Base-by-base conservation (phyloP, 2,888 invertebrate species). In the Hedya salicella region DNA sequence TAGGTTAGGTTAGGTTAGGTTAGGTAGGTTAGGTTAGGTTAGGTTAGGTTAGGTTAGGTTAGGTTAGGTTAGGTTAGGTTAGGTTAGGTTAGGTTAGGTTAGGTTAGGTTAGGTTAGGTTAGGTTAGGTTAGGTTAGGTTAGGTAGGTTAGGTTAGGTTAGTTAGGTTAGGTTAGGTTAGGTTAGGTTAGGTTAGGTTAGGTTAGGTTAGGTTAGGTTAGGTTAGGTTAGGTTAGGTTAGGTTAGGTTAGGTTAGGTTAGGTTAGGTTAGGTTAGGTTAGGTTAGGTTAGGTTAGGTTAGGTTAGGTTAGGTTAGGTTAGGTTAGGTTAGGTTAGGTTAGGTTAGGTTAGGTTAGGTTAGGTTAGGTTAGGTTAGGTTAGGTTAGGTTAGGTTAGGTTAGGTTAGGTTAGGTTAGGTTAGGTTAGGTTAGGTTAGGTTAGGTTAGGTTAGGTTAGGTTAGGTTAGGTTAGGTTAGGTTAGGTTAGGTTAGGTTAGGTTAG, bases 11-110 rank as follows among this genome's bases (percentile, higher is more conserved):
- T 62, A 59, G 40, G 40, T 40, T 40, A 40, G 40, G 40, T 40
- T 40, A 40, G 40, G 40, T 40, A 40, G 40, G 40, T 40, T 40
- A 40, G 40, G 40, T 40, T 40, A 40, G 40, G 40, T 13, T 40
- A 40, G 40, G 67, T 67, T 67, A 56, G 67, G 62, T 62, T 62
- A 59, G 40, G n/a, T 65, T 57, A 67, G 67, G 67, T 62, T 61
- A 57, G 62, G 61, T 40, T 40, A 40, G 40, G 40, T 40, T 40
- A 40, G 40, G 40, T 40, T 40, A 40, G 40, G 40, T 40, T 40
- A 40, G 40, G 40, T 40, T 40, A 40, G 40, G 40, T 40, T 40
- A 40, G 40, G 40, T 40, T 40, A 40, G 40, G 32, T 32, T 32
- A 32, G 32, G 32, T 32, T 32, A 8, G 40, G n/a, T 13, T n/a